A percentile compares a stretch with the other conserved stretches of the same genome.
Conservation (phyloP, 1,140 invertebrate genomes). For the Pseudomyrmex sp. region DNA sequence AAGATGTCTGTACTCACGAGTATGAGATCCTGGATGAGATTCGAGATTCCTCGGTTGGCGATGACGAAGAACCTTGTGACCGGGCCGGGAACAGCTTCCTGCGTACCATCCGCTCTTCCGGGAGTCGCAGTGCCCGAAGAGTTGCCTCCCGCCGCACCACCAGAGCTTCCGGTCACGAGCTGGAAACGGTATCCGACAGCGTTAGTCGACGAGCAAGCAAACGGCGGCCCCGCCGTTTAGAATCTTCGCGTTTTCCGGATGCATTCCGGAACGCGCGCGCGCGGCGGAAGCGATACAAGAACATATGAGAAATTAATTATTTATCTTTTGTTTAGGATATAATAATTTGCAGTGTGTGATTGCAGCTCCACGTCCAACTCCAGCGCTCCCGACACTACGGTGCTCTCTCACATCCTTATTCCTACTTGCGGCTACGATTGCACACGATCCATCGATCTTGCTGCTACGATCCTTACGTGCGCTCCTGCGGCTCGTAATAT, state of each 20-base stretch:
- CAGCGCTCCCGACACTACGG: slow-evolving; percentile 85
- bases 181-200: slow-evolving; percentile 79
- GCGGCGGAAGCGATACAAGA: not conserved
- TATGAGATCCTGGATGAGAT: slow-evolving; percentile 94
- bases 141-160: slow-evolving; percentile 87
- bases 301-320: slow-evolving; percentile 32
- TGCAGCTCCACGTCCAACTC: slow-evolving; percentile 83
- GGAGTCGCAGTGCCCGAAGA: slow-evolving; percentile 85
- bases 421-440: slow-evolving; percentile 68
- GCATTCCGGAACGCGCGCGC: not conserved
- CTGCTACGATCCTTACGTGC: slow-evolving; percentile 77
- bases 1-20: slow-evolving; percentile 86
- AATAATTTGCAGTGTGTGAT: slow-evolving; percentile 71
- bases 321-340: slow-evolving; percentile 58
- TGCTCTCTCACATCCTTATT: slow-evolving; percentile 74
- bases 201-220: not conserved
- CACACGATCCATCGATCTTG: slow-evolving; percentile 74
- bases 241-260: not conserved
- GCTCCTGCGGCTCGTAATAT: slow-evolving; percentile 69
- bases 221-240: not conserved
- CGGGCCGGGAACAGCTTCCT: slow-evolving; percentile 93
- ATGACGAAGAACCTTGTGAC: slow-evolving; percentile 93
- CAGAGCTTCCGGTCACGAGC: slow-evolving; percentile 89
- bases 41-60: slow-evolving; percentile 93
- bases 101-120: slow-evolving; percentile 87